Conservation (phyloP, 2,113 vertebrate genomes). For the human region DNA sequence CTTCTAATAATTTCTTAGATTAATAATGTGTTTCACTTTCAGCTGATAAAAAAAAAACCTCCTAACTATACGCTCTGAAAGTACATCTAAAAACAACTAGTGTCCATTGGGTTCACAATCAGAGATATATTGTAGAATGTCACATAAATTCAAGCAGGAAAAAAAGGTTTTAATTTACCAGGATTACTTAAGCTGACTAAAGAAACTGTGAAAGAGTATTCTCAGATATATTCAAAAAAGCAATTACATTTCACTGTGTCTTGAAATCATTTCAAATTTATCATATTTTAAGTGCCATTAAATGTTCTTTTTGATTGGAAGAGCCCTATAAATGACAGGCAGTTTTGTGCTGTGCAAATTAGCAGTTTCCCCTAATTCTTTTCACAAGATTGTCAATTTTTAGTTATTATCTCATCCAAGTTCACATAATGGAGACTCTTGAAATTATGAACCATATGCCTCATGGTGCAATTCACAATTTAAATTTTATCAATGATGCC, state of each 20-base stretch:
- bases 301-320: constrained; percentile 58
- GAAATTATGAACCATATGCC: not conserved
- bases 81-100: not conserved
- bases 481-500: not conserved
- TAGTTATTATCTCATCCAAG: not conserved
- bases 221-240: constrained; percentile 57
- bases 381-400: not conserved
- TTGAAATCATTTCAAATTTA: constrained; percentile 53
- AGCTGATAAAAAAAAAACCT: not conserved
- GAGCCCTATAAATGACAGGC: constrained; percentile 38
- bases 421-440: not conserved
- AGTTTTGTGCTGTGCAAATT: constrained; percentile 18
- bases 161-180: constrained; percentile 28
- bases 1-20: not conserved
- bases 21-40: not conserved
- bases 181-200: constrained; percentile 29
- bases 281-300: constrained; percentile 47
- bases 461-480: not conserved
- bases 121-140: not conserved
- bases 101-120: not conserved
- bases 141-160: constrained; percentile 47
- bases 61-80: not conserved
- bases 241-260: constrained; percentile 60
- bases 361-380: constrained; percentile 19
- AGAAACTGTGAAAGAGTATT: constrained; percentile 51